Evolutionary conservation across 1,140 invertebrate genomes (phyloP), one percentile per base, ranked within the genome.

Genomic region (Bombus balteatus): DNA sequence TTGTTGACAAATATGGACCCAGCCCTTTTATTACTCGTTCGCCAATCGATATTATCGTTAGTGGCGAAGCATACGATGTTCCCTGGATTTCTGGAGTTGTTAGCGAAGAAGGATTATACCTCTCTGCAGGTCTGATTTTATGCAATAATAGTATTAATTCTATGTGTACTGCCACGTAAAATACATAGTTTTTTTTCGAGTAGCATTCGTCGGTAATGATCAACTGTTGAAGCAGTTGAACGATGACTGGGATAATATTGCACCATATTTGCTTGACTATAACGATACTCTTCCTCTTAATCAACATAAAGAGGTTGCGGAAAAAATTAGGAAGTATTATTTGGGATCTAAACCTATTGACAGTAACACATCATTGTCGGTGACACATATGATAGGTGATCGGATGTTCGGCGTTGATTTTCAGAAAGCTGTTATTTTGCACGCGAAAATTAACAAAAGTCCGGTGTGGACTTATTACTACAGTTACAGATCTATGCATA

Each of bases 41-140:
- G 80, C 96, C 96, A 0, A 95, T 95, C 86, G 92, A 95, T 22
- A 92, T 96, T 1, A 94, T 96, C 0, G 71, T 88, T 6, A 83
- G 91, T 28, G 96, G 96, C 0, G 86, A 91, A 32, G 94, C 94
- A 85, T 88, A 94, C 43, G 94, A 95, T 59, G 81, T 96, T 3
- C 96, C 96, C 4, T 96, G 96, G 91, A 94, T 96, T 37, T 92
- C 94, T 1, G 94, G 95, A 1, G 92, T 96, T 0, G 95, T 94
- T 2, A 93, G 93, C 18, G 93, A 95, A 43, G 96, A 96, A 86
- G 96, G 96, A 79, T 88, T 96, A 12, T 96, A 95, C 87, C 95
- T 95, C 5, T 95, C 93, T 72, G 94, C 95, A 85, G 93, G 96
- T 96, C 92, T 68, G 89, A 77, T 8, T 47, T 39, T 15, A 4